Conservation (phyloP, 64 coral and sea anemone genomes). For the Porites australiensis region DNA sequence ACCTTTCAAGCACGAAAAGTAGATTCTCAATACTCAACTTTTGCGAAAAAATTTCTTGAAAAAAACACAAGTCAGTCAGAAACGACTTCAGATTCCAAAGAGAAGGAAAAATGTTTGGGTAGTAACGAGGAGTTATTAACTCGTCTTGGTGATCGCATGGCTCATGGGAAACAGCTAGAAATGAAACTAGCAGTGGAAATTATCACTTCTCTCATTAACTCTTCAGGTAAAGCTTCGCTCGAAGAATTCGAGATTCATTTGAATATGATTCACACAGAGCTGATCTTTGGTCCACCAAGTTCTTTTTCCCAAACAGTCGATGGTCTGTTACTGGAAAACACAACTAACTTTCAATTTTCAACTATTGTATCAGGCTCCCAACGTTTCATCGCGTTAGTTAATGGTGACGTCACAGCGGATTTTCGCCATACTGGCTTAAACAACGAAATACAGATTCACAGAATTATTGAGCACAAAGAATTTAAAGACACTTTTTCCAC, state of each 20-base stretch:
- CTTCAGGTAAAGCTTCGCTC: constrained; percentile 15
- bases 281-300: constrained; percentile 40
- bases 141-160: constrained; percentile 21
- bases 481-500: neutral
- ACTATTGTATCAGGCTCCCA: no score
- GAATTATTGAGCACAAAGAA: constrained; percentile 27
- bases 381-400: constrained; percentile 16
- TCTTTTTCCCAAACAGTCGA: constrained; percentile 22
- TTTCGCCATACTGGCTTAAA: constrained; percentile 47
- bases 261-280: constrained; percentile 51
- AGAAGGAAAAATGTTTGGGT: neutral
- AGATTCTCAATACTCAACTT: neutral
- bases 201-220: constrained; percentile 1
- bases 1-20: neutral
- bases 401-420: constrained; percentile 56
- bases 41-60: neutral
- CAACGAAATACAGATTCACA: constrained; percentile 30
- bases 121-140: neutral
- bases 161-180: constrained; percentile 72
- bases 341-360: neutral
- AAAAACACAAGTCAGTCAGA: neutral
- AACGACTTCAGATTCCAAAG: neutral
- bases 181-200: constrained; percentile 70
- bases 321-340: constrained; percentile 39
- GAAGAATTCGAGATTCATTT: constrained; percentile 38